Conservation (phyloP, 2,113 vertebrate genomes). For the Entomyzon cyanotis region DNA sequence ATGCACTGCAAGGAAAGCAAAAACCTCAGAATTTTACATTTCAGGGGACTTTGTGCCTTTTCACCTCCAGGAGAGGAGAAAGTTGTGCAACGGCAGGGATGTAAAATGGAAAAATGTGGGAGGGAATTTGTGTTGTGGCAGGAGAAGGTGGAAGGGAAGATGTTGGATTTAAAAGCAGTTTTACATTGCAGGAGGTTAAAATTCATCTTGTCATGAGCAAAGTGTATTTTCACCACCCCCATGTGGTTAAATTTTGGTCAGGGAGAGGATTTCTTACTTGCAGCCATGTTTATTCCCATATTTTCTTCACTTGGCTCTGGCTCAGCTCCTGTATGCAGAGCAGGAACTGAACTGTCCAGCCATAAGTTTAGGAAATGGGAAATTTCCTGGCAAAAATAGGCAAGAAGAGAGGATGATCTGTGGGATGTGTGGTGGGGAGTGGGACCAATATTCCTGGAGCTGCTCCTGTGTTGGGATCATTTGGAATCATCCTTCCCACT, state of each 20-base stretch:
- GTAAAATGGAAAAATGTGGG: background rate
- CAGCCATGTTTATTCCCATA: rapidly evolving
- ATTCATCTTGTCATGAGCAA: background rate
- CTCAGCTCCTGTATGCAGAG: background rate
- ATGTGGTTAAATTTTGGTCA: background rate
- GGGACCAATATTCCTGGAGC: background rate
- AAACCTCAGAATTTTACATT: background rate
- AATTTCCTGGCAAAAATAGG: background rate
- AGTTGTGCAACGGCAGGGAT: background rate
- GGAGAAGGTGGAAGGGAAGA: background rate
- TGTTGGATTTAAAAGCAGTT: background rate
- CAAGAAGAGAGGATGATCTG: background rate
- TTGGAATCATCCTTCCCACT: background rate
- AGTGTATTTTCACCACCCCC: background rate
- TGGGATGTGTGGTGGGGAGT: background rate
- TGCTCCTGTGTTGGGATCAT: background rate
- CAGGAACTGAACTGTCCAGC: background rate
- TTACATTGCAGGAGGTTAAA: background rate
- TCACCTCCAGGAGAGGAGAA: background rate
- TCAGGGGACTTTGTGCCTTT: background rate
- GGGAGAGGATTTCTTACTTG: background rate
- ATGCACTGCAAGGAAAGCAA: background rate
- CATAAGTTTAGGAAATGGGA: background rate
- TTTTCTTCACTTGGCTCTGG: background rate
- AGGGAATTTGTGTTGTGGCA: background rate